Evolutionary conservation across 1,140 invertebrate genomes (phyloP).

Genomic region (Pomacea maculata): DNA sequence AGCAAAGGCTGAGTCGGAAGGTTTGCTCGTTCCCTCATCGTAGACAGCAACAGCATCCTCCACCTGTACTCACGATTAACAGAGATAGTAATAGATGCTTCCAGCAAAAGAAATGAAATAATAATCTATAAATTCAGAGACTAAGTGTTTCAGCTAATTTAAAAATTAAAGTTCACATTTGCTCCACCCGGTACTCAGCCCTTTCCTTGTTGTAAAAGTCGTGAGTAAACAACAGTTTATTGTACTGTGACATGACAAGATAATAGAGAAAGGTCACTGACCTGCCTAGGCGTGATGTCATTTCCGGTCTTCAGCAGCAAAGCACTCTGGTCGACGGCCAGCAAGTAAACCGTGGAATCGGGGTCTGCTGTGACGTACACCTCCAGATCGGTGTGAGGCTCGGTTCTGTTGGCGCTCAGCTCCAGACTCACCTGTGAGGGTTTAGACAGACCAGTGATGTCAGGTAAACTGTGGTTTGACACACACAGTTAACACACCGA

Average conservation of each 20-base stretch:
- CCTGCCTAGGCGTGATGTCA: constrained; percentile 71
- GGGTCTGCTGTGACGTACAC: constrained; percentile 81
- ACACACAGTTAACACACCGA: no score
- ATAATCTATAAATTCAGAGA: no score
- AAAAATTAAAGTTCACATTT: no score
- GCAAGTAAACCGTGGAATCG: constrained; percentile 86
- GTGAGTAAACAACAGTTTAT: no score
- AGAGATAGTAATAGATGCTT: no score
- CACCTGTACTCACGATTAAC: neutral
- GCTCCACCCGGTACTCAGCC: no score
- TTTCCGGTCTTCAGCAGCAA: constrained; percentile 76
- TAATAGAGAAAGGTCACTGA: constrained; percentile 26
- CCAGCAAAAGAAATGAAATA: no score
- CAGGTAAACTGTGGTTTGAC: no score
- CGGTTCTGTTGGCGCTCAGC: constrained; percentile 66
- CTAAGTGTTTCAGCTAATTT: no score
- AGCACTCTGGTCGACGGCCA: constrained; percentile 90
- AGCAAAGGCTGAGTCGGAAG: constrained; percentile 21
- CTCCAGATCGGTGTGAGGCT: constrained; percentile 79
- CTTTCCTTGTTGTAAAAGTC: no score
- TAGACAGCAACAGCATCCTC: neutral
- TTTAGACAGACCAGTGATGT: neutral
- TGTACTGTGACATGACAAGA: no score
- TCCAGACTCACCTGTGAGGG: constrained; percentile 58
- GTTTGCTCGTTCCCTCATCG: neutral